Conservation (phyloP, 2,888 invertebrate genomes). For the Orthosia incerta region DNA sequence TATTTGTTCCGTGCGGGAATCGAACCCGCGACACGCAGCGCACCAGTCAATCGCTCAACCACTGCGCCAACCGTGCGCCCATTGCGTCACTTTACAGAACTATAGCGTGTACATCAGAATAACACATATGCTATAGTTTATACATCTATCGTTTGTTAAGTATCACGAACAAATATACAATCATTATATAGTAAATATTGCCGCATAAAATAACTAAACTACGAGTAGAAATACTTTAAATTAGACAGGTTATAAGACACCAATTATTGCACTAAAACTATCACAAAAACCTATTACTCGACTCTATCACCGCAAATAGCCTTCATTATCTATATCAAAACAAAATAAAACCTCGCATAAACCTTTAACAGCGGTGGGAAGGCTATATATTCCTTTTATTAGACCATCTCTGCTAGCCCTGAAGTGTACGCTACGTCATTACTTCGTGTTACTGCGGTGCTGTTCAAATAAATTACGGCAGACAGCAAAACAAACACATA, state of each 20-base stretch:
- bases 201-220: too few relatives aligned
- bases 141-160: too few relatives aligned
- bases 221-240: neutral
- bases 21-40: too few relatives aligned
- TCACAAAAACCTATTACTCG: slow-evolving; percentile 14
- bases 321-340: slow-evolving; percentile 54
- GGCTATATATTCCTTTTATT: slow-evolving; percentile 52
- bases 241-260: slow-evolving; percentile 13
- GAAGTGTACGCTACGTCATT: slow-evolving; percentile 46
- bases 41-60: too few relatives aligned
- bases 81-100: too few relatives aligned
- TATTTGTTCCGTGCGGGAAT: too few relatives aligned
- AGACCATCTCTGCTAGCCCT: slow-evolving; percentile 33
- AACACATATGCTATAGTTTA: too few relatives aligned
- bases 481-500: slow-evolving; percentile 73
- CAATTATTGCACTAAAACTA: slow-evolving; percentile 5
- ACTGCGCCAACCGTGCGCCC: too few relatives aligned
- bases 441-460: slow-evolving; percentile 42
- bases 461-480: slow-evolving; percentile 66
- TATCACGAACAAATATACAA: too few relatives aligned
- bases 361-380: slow-evolving; percentile 43
- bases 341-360: slow-evolving; percentile 50
- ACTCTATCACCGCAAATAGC: slow-evolving; percentile 27
- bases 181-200: too few relatives aligned
- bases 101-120: too few relatives aligned